These are phyloP conservation scores for Pollenia griseotomentosa DNA, from an alignment of 2,888 invertebrate species.

Conservation along the genomic window DNA sequence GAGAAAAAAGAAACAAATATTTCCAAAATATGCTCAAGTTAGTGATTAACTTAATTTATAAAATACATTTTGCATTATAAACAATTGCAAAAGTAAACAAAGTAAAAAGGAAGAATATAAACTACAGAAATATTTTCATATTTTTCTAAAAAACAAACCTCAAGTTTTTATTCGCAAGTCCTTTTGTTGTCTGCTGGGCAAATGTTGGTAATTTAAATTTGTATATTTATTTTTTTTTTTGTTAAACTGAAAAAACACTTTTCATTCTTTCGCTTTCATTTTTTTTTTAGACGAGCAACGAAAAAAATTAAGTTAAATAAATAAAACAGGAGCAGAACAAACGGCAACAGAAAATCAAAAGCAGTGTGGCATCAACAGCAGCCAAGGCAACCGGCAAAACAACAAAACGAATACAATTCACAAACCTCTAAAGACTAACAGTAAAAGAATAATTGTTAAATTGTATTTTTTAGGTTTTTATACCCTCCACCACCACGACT, in stretches of 20 bases:
- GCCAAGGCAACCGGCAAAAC: neutral
- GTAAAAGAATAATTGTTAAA: slow-evolving; percentile 65
- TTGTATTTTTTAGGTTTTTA: slow-evolving; percentile 21
- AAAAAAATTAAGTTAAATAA: slow-evolving; percentile 62
- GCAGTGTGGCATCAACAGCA: neutral
- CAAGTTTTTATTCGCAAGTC: slow-evolving; percentile 27
- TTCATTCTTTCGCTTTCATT: neutral
- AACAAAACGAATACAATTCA: slow-evolving; percentile 28
- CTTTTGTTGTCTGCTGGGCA: slow-evolving; percentile 49
- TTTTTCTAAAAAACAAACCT: neutral
- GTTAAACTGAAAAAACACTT: slow-evolving; percentile 37
- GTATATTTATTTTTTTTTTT: slow-evolving; percentile 7
- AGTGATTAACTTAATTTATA: slow-evolving; percentile 55
- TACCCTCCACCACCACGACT: too few relatives aligned
- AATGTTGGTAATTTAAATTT: slow-evolving; percentile 55
- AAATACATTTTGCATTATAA: slow-evolving; percentile 12
- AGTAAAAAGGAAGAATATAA: slow-evolving; percentile 17
- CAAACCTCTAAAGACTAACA: slow-evolving; percentile 51
- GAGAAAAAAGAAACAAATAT: neutral
- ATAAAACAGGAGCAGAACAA: slow-evolving; percentile 54
- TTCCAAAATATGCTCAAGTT: slow-evolving; percentile 27
- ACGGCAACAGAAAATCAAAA: slow-evolving; percentile 43
- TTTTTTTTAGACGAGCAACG: slow-evolving; percentile 5
- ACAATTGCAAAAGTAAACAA: slow-evolving; percentile 21
- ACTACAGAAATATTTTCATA: neutral